phyloP scores from a whole-genome alignment of 2,888 invertebrate genomes.

The Sepioteuthis lessoniana region DNA sequence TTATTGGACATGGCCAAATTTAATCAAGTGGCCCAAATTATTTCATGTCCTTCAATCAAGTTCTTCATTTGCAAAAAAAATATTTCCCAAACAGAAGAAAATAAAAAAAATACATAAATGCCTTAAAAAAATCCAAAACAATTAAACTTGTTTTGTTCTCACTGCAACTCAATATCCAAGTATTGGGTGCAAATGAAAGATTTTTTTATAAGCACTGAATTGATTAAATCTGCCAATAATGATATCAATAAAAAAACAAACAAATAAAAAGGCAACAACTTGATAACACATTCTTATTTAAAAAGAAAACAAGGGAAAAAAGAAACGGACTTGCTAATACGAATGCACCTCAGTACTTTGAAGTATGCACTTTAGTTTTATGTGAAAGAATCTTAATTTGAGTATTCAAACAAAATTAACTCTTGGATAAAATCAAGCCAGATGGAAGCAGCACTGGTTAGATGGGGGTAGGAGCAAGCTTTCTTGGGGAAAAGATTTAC shows the following conservation, averaged over 20 bases:
- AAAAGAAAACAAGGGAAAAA: too few relatives aligned
- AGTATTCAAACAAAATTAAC: too few relatives aligned
- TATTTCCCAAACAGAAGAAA: background rate
- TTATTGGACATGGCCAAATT: background rate
- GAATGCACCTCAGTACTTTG: too few relatives aligned
- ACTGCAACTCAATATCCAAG: background rate
- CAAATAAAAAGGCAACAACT: background rate
- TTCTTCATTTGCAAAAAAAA: background rate
- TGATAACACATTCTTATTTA: too few relatives aligned
- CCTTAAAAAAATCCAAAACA: too few relatives aligned
- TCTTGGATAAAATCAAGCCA: too few relatives aligned
- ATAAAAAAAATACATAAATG: background rate
- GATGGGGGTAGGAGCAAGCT: too few relatives aligned
- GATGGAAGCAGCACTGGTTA: too few relatives aligned
- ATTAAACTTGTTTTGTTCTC: background rate
- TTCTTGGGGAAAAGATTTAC: too few relatives aligned
- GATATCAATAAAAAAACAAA: background rate
- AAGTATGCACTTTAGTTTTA: too few relatives aligned
- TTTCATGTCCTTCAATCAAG: background rate
- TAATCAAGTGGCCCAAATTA: slow-evolving; percentile 4
- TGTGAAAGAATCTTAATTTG: too few relatives aligned
- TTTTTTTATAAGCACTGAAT: background rate
- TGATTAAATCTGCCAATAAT: background rate
- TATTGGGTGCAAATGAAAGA: background rate
- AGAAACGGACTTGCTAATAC: too few relatives aligned